Conservation (phyloP, 2,888 invertebrate genomes). For the Drosophila hamatofila region DNA sequence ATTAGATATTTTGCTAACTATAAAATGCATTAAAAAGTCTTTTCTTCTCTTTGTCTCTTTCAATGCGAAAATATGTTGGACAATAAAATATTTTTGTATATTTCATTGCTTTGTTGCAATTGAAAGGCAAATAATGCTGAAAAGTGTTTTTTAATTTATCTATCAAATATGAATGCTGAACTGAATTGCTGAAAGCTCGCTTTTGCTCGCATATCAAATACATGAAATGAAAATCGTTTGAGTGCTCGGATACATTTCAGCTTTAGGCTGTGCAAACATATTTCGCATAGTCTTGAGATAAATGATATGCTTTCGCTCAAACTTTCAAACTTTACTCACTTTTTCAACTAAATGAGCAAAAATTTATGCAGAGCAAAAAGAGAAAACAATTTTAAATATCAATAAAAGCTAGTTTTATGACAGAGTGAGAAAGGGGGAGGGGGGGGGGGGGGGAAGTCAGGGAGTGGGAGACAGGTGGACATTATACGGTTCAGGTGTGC, state of each 20-base stretch:
- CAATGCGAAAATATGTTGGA: background rate
- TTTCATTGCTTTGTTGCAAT: background rate
- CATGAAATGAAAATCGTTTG: constrained; percentile 11
- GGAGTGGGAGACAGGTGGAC: background rate
- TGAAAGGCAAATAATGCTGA: constrained; percentile 1
- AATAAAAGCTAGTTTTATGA: constrained; percentile 65
- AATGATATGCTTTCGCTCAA: background rate
- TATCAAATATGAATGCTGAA: constrained; percentile 5
- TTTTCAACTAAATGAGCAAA: constrained; percentile 58
- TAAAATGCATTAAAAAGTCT: constrained; percentile 1
- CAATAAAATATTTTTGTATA: background rate
- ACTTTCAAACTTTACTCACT: constrained; percentile 3
- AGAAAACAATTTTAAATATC: constrained; percentile 72
- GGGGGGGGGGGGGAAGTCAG: background rate
- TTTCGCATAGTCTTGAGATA: constrained; percentile 16
- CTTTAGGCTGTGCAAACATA: constrained; percentile 9
- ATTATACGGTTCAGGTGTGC: constrained; percentile 11
- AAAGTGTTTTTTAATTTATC: constrained; percentile 5
- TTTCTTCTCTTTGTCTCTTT: background rate
- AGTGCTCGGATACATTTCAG: constrained; percentile 29
- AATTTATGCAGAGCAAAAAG: constrained; percentile 68
- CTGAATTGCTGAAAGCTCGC: background rate
- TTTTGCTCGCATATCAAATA: background rate
- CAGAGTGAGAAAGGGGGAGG: background rate
- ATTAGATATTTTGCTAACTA: background rate